These are phyloP conservation scores for Eulemur albifrons DNA, from an alignment of 2,797 vertebrate genomes.

Conservation along the genomic window DNA sequence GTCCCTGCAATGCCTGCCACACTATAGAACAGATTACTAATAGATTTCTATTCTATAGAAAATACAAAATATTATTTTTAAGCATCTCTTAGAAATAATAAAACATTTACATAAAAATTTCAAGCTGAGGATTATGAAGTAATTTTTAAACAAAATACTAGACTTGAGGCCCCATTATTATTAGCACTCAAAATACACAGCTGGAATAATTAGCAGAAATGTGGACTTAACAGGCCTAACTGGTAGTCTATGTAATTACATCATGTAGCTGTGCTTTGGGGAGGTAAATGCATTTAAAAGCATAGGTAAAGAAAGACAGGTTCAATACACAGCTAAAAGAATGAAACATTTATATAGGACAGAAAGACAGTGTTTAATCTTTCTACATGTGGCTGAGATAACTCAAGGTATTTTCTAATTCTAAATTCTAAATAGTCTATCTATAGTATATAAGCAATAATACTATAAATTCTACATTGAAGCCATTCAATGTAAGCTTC, in stretches of 20 bases:
- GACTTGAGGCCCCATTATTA: conserved; percentile 8
- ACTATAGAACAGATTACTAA: neutral
- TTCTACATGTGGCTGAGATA: neutral
- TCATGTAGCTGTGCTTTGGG: neutral
- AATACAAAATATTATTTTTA: neutral
- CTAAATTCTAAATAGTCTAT: neutral
- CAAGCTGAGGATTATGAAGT: neutral
- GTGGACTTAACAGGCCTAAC: neutral
- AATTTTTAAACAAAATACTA: conserved; percentile 47
- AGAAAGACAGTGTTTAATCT: neutral
- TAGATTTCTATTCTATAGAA: neutral
- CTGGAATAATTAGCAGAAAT: conserved; percentile 36
- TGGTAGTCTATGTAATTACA: neutral
- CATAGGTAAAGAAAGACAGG: neutral
- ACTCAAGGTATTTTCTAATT: conserved; percentile 5
- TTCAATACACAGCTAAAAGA: neutral
- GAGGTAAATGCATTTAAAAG: conserved; percentile 2
- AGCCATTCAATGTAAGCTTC: neutral
- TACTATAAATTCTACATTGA: neutral
- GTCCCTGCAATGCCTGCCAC: neutral
- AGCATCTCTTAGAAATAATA: conserved; percentile 25
- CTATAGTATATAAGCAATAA: neutral
- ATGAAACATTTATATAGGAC: neutral
- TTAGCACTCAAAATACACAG: neutral
- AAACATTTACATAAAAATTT: neutral